Evolutionary conservation across 1,140 invertebrate genomes (phyloP).

Genomic region (Arion vulgaris): DNA sequence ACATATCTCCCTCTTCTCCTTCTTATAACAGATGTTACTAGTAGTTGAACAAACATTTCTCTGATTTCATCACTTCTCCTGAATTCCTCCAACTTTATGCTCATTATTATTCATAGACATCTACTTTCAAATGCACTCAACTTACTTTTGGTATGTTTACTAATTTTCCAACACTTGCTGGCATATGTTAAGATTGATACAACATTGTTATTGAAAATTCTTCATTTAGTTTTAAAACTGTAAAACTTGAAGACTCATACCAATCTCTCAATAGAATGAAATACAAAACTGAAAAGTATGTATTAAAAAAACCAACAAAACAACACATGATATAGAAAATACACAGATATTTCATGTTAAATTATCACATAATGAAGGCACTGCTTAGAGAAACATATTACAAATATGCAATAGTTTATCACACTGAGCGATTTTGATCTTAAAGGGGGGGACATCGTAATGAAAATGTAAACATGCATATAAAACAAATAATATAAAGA

Average conservation of each 20-base stretch:
- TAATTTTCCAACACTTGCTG: not conserved
- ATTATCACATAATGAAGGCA: conserved; percentile 1
- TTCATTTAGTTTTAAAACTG: not conserved
- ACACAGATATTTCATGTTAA: not conserved
- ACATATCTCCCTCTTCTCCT: too few relatives aligned
- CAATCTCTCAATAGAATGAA: not conserved
- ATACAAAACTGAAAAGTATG: not conserved
- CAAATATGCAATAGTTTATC: not conserved
- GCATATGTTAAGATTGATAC: not conserved
- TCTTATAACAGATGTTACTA: too few relatives aligned
- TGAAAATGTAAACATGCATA: not conserved
- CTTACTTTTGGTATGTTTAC: too few relatives aligned
- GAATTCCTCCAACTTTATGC: too few relatives aligned
- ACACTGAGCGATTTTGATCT: not conserved
- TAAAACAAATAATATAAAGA: not conserved
- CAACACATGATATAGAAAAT: not conserved
- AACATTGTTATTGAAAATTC: not conserved
- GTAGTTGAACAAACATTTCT: too few relatives aligned
- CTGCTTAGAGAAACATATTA: not conserved
- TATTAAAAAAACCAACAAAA: not conserved
- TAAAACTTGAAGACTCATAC: not conserved
- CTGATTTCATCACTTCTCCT: too few relatives aligned
- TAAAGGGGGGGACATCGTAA: not conserved
- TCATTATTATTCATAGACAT: too few relatives aligned
- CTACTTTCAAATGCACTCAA: too few relatives aligned